A percentile compares a stretch with the other conserved stretches of the same genome.
phyloP scores from a whole-genome alignment of 2,113 vertebrate species.

The Entelurus aequoreus region DNA sequence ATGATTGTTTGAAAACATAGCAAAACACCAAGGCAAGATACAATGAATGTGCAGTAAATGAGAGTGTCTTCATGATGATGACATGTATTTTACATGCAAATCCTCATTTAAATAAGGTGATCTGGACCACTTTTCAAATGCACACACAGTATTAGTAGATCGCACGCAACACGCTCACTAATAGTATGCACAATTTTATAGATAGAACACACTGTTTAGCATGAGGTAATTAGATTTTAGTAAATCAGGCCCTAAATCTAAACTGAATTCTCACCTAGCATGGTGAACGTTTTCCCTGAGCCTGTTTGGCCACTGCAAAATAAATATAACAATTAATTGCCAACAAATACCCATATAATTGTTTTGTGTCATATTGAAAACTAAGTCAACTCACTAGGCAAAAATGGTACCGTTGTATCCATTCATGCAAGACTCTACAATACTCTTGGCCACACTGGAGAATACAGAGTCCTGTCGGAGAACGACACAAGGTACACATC shows the following conservation, averaged over 20 bases:
- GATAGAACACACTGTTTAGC: no score
- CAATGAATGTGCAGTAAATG: no score
- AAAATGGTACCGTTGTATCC: constrained; percentile 98
- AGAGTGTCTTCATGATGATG: no score
- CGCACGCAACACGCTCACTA: no score
- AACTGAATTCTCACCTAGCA: constrained; percentile 81
- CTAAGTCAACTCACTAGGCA: constrained; percentile 85
- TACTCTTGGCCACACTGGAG: constrained; percentile 85
- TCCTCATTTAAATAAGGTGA: no score
- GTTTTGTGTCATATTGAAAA: not conserved
- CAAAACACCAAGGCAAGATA: no score
- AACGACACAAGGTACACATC: not conserved
- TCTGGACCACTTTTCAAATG: no score
- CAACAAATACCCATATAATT: not conserved
- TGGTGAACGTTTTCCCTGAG: constrained; percentile 96
- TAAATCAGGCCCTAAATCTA: not conserved
- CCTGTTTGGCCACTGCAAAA: constrained; percentile 88
- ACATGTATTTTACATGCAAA: no score
- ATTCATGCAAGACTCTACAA: constrained; percentile 93
- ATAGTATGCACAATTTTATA: no score
- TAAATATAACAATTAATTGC: constrained; percentile 3
- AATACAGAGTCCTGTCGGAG: constrained; percentile 85
- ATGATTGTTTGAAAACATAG: no score
- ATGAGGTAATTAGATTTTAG: no score
- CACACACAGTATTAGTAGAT: no score